Conservation (phyloP, 2,113 vertebrate genomes). For the Mobula birostris region DNA sequence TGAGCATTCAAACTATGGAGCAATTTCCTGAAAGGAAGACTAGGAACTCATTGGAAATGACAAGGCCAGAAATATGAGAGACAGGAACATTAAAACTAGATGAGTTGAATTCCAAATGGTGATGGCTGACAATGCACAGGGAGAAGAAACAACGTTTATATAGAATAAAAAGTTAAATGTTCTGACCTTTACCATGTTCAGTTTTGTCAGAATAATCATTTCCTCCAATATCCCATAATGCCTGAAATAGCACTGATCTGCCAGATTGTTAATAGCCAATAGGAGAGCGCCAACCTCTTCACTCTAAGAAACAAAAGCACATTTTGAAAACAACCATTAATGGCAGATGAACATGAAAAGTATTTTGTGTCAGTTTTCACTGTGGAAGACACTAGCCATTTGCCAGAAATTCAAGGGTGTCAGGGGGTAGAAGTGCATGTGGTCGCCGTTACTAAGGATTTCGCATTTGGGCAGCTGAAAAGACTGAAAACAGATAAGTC, state of each 20-base stretch:
- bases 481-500: too few relatives aligned
- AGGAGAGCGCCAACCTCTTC: conserved; percentile 51
- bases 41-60: neutral
- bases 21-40: too few relatives aligned
- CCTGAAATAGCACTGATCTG: conserved; percentile 54
- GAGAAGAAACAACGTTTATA: neutral
- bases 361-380: too few relatives aligned
- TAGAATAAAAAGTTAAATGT: neutral
- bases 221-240: conserved; percentile 46
- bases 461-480: too few relatives aligned
- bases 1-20: too few relatives aligned
- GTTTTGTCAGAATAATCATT: conserved; percentile 49
- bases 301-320: conserved; percentile 44
- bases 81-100: neutral
- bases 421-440: too few relatives aligned
- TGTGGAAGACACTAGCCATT: too few relatives aligned
- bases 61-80: neutral
- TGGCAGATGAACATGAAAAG: too few relatives aligned
- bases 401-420: too few relatives aligned
- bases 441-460: too few relatives aligned
- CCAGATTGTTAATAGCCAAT: conserved; percentile 53
- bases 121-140: neutral
- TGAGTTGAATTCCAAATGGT: too few relatives aligned
- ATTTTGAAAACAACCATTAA: neutral
- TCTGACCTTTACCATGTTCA: conserved; percentile 63